Evolutionary conservation across 2,113 vertebrate species (phyloP).

Genomic region (Amia ocellicauda): DNA sequence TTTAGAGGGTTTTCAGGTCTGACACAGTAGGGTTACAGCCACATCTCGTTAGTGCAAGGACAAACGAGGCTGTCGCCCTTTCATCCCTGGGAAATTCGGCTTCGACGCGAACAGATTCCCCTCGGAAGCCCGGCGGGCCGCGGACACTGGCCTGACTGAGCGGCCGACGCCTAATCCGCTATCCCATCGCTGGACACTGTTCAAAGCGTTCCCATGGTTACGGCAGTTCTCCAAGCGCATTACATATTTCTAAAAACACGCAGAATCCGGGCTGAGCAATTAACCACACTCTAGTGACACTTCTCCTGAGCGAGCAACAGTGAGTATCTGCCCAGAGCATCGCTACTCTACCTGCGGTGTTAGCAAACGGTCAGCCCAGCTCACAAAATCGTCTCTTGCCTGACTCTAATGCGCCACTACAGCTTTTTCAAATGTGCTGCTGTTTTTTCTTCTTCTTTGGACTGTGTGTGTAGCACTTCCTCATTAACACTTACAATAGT

Average conservation of each 20-base stretch:
- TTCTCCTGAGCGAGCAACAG: not conserved
- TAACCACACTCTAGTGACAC: not conserved
- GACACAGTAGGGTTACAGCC: no score
- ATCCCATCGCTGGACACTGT: not conserved
- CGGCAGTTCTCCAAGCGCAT: not conserved
- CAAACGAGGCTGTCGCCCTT: no score
- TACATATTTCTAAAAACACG: not conserved
- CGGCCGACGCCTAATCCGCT: not conserved
- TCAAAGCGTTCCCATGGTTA: constrained; percentile 3
- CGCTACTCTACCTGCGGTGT: not conserved
- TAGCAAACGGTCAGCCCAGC: not conserved
- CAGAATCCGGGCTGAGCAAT: not conserved
- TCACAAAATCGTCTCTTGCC: not conserved
- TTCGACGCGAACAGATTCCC: no score
- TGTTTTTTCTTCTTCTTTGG: no score
- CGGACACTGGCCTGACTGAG: not conserved
- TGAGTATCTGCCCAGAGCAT: not conserved
- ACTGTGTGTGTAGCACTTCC: no score
- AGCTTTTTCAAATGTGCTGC: not conserved
- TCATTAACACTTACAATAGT: no score
- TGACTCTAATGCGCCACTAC: not conserved
- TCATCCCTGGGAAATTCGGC: no score
- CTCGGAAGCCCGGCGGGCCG: no score
- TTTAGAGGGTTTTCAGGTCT: no score
- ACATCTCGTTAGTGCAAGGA: no score